Conservation (phyloP, 2,888 invertebrate genomes). For the Kryphioiulus occultus region DNA sequence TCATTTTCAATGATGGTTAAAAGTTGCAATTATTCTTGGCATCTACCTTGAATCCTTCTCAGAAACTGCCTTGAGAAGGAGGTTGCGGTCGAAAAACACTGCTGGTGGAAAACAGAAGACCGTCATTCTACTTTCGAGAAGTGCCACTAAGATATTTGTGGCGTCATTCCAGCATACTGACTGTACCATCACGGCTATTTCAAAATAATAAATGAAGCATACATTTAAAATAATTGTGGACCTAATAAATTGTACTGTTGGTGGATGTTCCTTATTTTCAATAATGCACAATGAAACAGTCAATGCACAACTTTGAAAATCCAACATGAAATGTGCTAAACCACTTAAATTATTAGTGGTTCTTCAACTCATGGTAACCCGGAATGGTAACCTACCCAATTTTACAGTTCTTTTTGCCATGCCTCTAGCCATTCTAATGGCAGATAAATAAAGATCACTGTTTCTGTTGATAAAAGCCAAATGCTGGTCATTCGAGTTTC, state of each 20-base stretch:
- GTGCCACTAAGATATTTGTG: constrained; percentile 78
- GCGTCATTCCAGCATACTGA: constrained; percentile 76
- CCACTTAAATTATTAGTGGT: too few relatives aligned
- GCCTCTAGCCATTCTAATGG: constrained; percentile 65
- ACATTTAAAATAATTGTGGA: too few relatives aligned
- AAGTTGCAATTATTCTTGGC: constrained; percentile 20
- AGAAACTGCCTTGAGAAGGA: constrained; percentile 70
- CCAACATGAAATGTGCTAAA: too few relatives aligned
- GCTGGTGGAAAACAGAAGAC: constrained; percentile 84
- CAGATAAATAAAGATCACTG: constrained; percentile 79
- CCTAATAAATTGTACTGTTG: neutral
- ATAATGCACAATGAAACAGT: too few relatives aligned
- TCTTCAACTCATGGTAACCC: too few relatives aligned
- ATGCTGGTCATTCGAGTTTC: constrained; percentile 78
- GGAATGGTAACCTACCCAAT: constrained; percentile 53
- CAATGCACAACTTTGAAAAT: too few relatives aligned
- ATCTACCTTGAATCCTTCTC: constrained; percentile 64
- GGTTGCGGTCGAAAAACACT: constrained; percentile 74
- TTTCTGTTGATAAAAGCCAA: constrained; percentile 89
- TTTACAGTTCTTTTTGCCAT: constrained; percentile 46
- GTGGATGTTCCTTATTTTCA: too few relatives aligned
- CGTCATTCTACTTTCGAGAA: constrained; percentile 78
- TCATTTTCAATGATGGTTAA: neutral
- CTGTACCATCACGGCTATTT: constrained; percentile 71
- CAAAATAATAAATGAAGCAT: neutral